Base-by-base conservation (phyloP, 2,888 invertebrate species). In the Yponomeuta plumbellus region DNA sequence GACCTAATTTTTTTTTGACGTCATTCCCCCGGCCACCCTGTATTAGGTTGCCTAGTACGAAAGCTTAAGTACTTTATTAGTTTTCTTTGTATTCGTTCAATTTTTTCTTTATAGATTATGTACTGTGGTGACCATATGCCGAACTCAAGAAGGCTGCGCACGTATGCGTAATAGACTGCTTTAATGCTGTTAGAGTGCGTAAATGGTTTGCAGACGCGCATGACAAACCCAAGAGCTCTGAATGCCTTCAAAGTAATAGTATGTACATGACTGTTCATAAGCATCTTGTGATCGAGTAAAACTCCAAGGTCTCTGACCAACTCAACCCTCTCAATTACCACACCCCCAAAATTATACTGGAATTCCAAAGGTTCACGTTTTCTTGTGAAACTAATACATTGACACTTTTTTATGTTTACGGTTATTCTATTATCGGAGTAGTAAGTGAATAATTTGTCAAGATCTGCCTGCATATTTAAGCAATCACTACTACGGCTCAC, bases 251-350 rank as follows among this genome's bases (percentile, higher is more conserved):
- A 1, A 52, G 11, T 11, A 52, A 17, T n/a, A n/a, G n/a, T n/a
- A n/a, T n/a, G n/a, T n/a, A n/a, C n/a, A n/a, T n/a, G n/a, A n/a
- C n/a, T n/a, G 1, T 67, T 21, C 4, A 64, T 10, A 0, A 20
- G 21, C 22, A 64, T 21, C 22, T 64, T 64, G 11, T 52, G 13
- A 22, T 64, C 64, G 11, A 64, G 11, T 52, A 13, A 21, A 13
- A 64, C 52, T 11, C 64, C 64, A 5, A 64, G 64, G 20, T 56
- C 64, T 11, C 64, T 44, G 21, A 64, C 64, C 6, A 22, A 5
- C 3, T 34, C 17, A 3, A 26, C 26, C 20, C 23, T 64, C 4
- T 34, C 13, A 23, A 64, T 64, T 22, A 22, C 20, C 17, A n/a
- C 20, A 22, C 23, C 21, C 11, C 52, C 23, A 52, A 64, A 52